Evolutionary conservation across 2,113 vertebrate genomes (phyloP), one percentile per base, ranked within the genome.

Genomic region (Albula glossodonta): DNA sequence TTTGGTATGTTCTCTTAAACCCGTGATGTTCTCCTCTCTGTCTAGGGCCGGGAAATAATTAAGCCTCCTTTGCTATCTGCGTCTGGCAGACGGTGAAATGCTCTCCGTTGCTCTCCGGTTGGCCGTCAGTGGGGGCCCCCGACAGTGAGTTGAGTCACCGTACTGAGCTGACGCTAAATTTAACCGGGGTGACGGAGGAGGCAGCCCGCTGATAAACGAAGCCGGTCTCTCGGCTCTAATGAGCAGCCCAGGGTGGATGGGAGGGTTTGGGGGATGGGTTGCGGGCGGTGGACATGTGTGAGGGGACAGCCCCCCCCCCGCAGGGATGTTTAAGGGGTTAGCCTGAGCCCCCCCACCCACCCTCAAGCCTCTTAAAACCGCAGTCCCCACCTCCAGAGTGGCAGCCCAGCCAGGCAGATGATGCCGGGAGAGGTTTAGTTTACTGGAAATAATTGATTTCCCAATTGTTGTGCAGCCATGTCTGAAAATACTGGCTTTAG

Each of bases 181-280:
- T 53, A 81, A 11, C 50, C 13, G 51, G 19, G 50, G 50, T 81
- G 80, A 81, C 10, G 51, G 17, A 50, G 31, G 15, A 60, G 77
- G 51, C 52, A 19, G 77, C 84, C 52, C 31, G 77, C 74, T 80
- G 52, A 60, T n/a, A 78, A 85, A 85, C 80, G 51, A 49, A 85
- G 22, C 80, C 12, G 31, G 5, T 56, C 5, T 13, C 51, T 81
- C 12, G 51, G 22, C 11, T 50, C 3, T 31, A 56, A 74, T 10
- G 70, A 74, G 70, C 70, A 74, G 70, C 56, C 11, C 4, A 15
- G 22, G 17, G 60, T 12, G 31, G 31, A 56, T 56, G 53, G 17
- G 57, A 12, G 31, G 57, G 57, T 15, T 60, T 15, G 60, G 60
- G 60, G 60, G 4, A 4, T 22, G 60, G 1, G 60, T 22, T 2